phyloP scores from a whole-genome alignment of 2,888 invertebrate species.

The Agrotis ipsilon region DNA sequence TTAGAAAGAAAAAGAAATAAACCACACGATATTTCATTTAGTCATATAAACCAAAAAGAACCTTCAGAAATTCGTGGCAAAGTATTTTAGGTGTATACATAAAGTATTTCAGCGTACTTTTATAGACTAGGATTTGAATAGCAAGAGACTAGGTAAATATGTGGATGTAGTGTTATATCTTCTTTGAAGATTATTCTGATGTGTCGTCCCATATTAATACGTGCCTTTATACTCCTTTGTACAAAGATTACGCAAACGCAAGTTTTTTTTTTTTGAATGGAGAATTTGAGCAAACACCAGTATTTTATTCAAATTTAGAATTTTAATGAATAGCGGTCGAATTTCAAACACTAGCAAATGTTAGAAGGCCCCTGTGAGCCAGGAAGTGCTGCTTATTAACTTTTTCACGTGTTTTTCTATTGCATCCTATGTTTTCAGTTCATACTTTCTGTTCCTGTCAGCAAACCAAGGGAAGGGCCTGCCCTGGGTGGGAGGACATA shows the following conservation, averaged over 20 bases:
- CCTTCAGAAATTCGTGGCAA: conserved; percentile 2
- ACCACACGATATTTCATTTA: conserved; percentile 60
- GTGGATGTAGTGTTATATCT: not conserved
- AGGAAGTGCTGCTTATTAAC: not conserved
- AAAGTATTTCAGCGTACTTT: conserved; percentile 39
- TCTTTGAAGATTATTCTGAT: not conserved
- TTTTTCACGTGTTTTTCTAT: not conserved
- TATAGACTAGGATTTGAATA: conserved; percentile 46
- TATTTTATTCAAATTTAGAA: too few relatives aligned
- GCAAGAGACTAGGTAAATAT: conserved; percentile 1
- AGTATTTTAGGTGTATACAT: conserved; percentile 37
- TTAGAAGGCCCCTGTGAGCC: too few relatives aligned
- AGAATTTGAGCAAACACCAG: too few relatives aligned
- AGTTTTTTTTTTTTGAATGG: too few relatives aligned
- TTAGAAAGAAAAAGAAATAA: conserved; percentile 55
- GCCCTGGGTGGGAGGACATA: too few relatives aligned
- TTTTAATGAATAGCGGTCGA: too few relatives aligned
- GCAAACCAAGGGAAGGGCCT: too few relatives aligned
- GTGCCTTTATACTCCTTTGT: too few relatives aligned
- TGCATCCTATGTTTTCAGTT: not conserved
- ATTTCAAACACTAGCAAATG: too few relatives aligned
- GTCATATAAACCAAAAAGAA: conserved; percentile 46
- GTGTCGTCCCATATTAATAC: too few relatives aligned
- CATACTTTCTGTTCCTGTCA: too few relatives aligned
- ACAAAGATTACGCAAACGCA: too few relatives aligned